Evolutionary conservation across 2,797 vertebrate genomes (phyloP).

Genomic region (Chiroxiphia lanceolata): DNA sequence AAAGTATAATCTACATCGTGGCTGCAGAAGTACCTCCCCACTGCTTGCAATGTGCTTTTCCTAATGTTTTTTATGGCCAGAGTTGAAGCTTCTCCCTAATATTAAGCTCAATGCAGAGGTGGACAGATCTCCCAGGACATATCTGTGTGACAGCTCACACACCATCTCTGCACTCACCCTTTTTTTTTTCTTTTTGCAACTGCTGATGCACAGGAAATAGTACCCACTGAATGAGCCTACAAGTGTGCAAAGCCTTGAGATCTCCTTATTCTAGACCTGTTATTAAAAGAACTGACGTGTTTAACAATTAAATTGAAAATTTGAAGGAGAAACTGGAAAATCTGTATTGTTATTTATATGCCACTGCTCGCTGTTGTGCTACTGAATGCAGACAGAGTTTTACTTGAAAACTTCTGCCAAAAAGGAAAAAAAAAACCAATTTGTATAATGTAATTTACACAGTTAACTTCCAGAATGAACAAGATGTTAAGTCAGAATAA

Average conservation of each 20-base stretch:
- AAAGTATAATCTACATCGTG: background rate
- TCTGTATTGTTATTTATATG: background rate
- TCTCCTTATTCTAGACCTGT: background rate
- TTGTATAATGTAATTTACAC: background rate
- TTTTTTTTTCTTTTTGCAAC: background rate
- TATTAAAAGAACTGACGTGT: background rate
- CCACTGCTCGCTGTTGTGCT: background rate
- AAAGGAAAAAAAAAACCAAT: background rate
- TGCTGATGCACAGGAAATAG: background rate
- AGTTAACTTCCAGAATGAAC: background rate
- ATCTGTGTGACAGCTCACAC: background rate
- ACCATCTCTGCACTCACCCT: background rate
- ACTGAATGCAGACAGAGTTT: background rate
- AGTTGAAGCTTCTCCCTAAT: background rate
- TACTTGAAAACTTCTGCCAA: background rate
- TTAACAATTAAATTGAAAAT: background rate
- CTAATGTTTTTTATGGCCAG: background rate
- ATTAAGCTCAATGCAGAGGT: rapidly evolving
- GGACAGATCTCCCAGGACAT: background rate
- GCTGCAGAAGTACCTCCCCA: background rate
- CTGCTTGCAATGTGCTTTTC: background rate
- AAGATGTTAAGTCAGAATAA: background rate
- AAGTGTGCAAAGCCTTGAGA: background rate
- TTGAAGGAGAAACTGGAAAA: background rate
- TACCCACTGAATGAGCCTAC: background rate